A percentile compares a stretch with the other conserved stretches of the same genome.
Evolutionary conservation across 2,888 invertebrate species (phyloP).

Genomic region (Lymantria monacha): DNA sequence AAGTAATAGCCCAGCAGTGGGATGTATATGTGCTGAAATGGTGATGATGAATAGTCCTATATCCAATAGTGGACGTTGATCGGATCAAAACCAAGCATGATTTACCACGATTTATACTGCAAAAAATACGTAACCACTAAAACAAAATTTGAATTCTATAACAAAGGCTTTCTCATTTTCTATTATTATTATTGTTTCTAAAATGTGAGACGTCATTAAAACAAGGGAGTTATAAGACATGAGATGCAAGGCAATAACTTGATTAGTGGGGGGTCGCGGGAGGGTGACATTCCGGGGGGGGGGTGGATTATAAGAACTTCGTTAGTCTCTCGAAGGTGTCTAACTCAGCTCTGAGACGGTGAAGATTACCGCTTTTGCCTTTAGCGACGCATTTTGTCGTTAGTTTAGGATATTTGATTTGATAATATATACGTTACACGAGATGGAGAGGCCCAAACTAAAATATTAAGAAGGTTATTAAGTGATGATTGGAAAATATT

Average conservation of each 20-base stretch:
- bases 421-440: conserved; percentile 32
- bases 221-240: conserved; percentile 57
- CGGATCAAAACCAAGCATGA: no score
- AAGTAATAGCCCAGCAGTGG: no score
- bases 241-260: conserved; percentile 75
- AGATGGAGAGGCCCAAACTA: conserved; percentile 7
- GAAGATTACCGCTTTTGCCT: conserved; percentile 75
- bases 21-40: no score
- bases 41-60: no score
- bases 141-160: no score
- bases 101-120: no score
- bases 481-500: no score
- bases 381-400: conserved; percentile 61
- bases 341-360: conserved; percentile 66
- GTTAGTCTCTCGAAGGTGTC: conserved; percentile 78
- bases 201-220: conserved; percentile 44
- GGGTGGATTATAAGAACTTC: conserved; percentile 78
- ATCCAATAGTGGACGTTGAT: no score
- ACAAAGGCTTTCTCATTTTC: not conserved
- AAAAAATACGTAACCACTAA: no score
- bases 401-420: conserved; percentile 52
- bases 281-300: conserved; percentile 39
- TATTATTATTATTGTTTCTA: conserved; percentile 20
- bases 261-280: conserved; percentile 56
- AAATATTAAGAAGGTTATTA: not conserved